These are phyloP conservation scores for Spisula subtruncata DNA, from an alignment of 2,888 invertebrate species.

Conservation along the genomic window DNA sequence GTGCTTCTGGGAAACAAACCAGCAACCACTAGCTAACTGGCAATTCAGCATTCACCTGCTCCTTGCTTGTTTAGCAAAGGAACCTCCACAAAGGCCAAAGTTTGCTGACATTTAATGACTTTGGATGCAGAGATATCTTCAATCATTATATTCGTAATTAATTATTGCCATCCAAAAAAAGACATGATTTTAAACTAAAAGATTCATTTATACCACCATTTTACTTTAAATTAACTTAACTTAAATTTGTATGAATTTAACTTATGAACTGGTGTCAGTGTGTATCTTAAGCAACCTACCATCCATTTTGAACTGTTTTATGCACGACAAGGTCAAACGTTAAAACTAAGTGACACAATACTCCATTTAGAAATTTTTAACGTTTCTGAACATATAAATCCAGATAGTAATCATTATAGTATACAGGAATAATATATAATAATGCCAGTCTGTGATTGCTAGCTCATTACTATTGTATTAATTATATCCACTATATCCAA, in stretches of 20 bases:
- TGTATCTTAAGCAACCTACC: background rate
- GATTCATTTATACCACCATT: too few species aligned
- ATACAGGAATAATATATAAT: background rate
- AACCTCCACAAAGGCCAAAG: too few species aligned
- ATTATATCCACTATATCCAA: too few species aligned
- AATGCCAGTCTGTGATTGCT: background rate
- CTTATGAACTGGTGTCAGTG: background rate
- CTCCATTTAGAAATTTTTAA: conserved; percentile 14
- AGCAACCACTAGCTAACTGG: too few species aligned
- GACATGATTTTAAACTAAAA: too few species aligned
- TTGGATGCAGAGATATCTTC: too few species aligned
- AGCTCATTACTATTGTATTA: background rate
- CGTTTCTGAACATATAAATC: background rate
- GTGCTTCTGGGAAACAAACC: too few species aligned
- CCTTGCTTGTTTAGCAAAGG: too few species aligned
- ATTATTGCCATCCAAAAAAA: too few species aligned
- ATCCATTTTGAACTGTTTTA: conserved; percentile 14
- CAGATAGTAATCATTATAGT: background rate
- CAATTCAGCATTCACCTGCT: too few species aligned
- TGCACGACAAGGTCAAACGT: conserved; percentile 2
- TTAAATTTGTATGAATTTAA: background rate
- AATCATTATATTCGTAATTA: too few species aligned
- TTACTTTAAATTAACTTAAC: background rate
- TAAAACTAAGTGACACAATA: background rate
- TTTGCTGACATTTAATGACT: too few species aligned